Evolutionary conservation across 2,113 vertebrate genomes (phyloP).

Genomic region (Hippocampus mohnikei): DNA sequence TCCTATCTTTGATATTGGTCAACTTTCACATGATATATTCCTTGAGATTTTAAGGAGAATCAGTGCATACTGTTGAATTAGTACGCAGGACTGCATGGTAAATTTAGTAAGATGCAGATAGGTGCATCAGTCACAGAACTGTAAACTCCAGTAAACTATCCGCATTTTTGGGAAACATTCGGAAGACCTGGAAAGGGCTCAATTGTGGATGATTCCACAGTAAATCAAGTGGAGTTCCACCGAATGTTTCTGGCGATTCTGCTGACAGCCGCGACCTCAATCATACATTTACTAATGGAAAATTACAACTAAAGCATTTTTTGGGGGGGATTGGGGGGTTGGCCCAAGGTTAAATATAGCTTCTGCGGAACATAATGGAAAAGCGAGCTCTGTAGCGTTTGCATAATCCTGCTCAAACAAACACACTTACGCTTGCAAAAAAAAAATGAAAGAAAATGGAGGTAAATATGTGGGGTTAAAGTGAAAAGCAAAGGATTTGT

Average conservation of each 20-base stretch:
- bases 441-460: not conserved
- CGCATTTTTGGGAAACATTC: not conserved
- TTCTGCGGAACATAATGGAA: not conserved
- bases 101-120: not conserved
- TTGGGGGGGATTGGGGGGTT: not conserved
- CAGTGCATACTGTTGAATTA: too few species aligned
- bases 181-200: not conserved
- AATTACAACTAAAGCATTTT: not conserved
- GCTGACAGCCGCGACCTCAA: not conserved
- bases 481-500: not conserved
- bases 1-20: too few species aligned
- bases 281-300: too few species aligned
- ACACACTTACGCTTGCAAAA: not conserved
- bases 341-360: not conserved
- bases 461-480: not conserved
- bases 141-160: not conserved
- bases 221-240: not conserved
- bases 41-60: too few species aligned
- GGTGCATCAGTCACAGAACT: not conserved
- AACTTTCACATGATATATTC: too few species aligned
- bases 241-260: not conserved
- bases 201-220: not conserved
- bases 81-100: too few species aligned
- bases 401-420: not conserved
- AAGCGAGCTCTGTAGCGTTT: not conserved